Evolutionary conservation across 2,113 vertebrate species (phyloP).

Genomic region (Podarcis cretensis): DNA sequence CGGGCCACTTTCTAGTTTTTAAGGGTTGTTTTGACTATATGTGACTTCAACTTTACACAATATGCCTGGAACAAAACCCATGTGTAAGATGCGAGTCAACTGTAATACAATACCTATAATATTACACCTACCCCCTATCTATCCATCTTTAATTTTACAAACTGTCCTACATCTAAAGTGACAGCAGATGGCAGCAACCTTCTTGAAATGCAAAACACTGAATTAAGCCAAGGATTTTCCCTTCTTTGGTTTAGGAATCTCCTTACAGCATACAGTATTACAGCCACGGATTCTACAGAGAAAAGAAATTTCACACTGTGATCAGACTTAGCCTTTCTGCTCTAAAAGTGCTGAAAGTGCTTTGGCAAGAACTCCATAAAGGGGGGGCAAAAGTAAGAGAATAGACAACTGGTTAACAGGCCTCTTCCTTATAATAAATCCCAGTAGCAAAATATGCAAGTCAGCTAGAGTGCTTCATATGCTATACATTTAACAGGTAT

Average conservation of each 20-base stretch:
- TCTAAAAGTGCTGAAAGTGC: slow-evolving; percentile 44
- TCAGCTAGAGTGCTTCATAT: slow-evolving; percentile 48
- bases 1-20: no score
- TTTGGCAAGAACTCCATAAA: slow-evolving; percentile 49
- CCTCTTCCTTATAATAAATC: slow-evolving; percentile 57
- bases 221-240: slow-evolving; percentile 42
- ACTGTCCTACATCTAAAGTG: background rate
- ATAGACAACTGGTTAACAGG: slow-evolving; percentile 59
- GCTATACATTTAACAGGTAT: background rate
- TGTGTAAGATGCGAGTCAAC: no score
- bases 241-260: background rate
- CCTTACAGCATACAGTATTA: background rate
- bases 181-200: slow-evolving; percentile 56
- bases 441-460: slow-evolving; percentile 48
- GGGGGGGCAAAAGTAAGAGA: slow-evolving; percentile 42
- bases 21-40: no score
- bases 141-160: background rate
- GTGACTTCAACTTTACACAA: no score
- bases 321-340: slow-evolving; percentile 58
- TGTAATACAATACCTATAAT: background rate
- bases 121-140: background rate
- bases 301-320: slow-evolving; percentile 62
- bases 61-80: no score
- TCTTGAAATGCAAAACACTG: slow-evolving; percentile 35
- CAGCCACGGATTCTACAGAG: slow-evolving; percentile 31